Evolutionary conservation across 2,797 vertebrate genomes (phyloP).

Genomic region (Oreonectes daqikongensis): DNA sequence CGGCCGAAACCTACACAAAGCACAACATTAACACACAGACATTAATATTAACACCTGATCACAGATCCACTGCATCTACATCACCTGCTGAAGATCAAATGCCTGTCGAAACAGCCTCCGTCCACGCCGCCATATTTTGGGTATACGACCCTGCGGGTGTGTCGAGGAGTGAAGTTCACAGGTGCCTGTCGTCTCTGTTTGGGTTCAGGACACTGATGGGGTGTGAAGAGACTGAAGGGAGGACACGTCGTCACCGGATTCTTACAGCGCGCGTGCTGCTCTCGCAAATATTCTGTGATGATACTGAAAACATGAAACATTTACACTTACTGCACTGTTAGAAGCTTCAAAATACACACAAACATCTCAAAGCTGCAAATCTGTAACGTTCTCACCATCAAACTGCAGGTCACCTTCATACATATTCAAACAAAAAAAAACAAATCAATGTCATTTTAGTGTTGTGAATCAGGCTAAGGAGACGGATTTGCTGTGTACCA

Average conservation of each 20-base stretch:
- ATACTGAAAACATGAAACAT: constrained; percentile 74
- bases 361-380: no score
- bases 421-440: no score
- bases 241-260: constrained; percentile 98
- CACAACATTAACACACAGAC: not conserved
- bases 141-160: constrained; percentile 91
- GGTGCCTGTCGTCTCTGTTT: constrained; percentile 98
- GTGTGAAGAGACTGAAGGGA: constrained; percentile 98
- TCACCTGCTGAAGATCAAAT: constrained; percentile 98
- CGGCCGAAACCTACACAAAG: constrained; percentile 87
- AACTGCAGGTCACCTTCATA: no score
- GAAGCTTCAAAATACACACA: no score
- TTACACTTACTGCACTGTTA: no score
- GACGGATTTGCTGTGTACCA: no score
- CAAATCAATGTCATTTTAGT: no score
- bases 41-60: no score
- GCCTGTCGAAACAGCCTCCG: constrained; percentile 97
- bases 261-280: constrained; percentile 98
- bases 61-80: not conserved
- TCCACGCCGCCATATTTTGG: constrained; percentile 98
- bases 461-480: no score
- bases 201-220: constrained; percentile 98
- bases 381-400: no score
- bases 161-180: constrained; percentile 93
- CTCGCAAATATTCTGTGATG: constrained; percentile 98